These are phyloP conservation scores for Dioctria rufipes DNA, from an alignment of 2,888 invertebrate genomes.

Conservation along the genomic window DNA sequence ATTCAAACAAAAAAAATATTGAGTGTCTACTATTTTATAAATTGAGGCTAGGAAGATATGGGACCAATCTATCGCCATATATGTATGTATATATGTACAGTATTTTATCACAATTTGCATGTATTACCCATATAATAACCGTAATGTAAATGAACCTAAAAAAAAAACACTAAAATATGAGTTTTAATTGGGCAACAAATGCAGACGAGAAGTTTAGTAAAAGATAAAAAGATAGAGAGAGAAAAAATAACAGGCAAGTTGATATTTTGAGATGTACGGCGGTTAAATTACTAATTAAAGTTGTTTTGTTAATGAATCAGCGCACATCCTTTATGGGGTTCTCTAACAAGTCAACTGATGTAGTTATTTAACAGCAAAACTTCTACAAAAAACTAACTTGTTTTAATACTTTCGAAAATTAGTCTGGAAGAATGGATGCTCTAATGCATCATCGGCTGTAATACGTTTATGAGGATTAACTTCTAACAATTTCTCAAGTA, in stretches of 20 bases:
- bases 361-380: not conserved
- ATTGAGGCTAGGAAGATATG: too few relatives aligned
- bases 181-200: not conserved
- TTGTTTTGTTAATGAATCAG: not conserved
- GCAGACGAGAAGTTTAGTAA: not conserved
- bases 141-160: not conserved
- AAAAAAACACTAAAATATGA: slow-evolving; percentile 8
- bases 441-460: slow-evolving; percentile 81
- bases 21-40: too few relatives aligned
- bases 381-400: not conserved
- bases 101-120: too few relatives aligned
- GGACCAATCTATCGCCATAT: too few relatives aligned
- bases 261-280: not conserved
- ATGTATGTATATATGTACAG: too few relatives aligned
- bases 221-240: not conserved
- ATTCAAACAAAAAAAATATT: too few relatives aligned
- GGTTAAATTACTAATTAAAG: not conserved
- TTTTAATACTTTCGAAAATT: not conserved
- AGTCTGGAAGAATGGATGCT: slow-evolving; percentile 80
- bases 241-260: not conserved
- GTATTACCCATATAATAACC: too few relatives aligned
- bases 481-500: slow-evolving; percentile 81
- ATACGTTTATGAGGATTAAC: slow-evolving; percentile 84
- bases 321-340: not conserved
- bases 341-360: too few relatives aligned